Percentiles rank a stretch among this genome's conserved stretches.
phyloP scores from a whole-genome alignment of 2,113 vertebrate species.

The Tapirus terrestris region DNA sequence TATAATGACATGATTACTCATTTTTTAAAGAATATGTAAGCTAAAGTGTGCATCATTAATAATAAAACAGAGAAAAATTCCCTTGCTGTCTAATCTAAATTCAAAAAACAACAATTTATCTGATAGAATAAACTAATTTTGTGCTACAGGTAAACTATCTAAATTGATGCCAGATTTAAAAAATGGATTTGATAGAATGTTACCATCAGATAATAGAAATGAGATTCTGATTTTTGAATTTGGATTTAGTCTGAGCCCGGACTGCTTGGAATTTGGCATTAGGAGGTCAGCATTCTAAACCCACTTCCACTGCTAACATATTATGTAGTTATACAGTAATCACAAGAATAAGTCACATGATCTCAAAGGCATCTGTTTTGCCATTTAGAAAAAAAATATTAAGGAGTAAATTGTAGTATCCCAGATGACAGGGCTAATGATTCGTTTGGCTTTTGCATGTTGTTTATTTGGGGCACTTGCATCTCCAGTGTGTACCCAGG shows the following conservation, averaged over 20 bases:
- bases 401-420: neutral
- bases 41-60: constrained; percentile 54
- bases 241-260: neutral
- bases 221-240: constrained; percentile 38
- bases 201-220: neutral
- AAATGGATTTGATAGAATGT: constrained; percentile 32
- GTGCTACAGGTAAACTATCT: neutral
- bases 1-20: constrained; percentile 57
- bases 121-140: constrained; percentile 48
- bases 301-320: neutral
- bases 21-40: constrained; percentile 21
- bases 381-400: constrained; percentile 1
- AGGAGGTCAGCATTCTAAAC: neutral
- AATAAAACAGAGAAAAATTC: constrained; percentile 56
- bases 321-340: neutral
- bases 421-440: neutral
- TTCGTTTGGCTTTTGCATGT: neutral
- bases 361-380: constrained; percentile 14
- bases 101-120: neutral
- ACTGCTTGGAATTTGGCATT: constrained; percentile 3
- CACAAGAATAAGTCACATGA: neutral
- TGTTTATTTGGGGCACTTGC: neutral
- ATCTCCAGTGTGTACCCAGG: neutral
- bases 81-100: neutral
- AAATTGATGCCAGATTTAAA: neutral